Base-by-base conservation (phyloP, 2,797 vertebrate species). In the Antennarius maculatus region DNA sequence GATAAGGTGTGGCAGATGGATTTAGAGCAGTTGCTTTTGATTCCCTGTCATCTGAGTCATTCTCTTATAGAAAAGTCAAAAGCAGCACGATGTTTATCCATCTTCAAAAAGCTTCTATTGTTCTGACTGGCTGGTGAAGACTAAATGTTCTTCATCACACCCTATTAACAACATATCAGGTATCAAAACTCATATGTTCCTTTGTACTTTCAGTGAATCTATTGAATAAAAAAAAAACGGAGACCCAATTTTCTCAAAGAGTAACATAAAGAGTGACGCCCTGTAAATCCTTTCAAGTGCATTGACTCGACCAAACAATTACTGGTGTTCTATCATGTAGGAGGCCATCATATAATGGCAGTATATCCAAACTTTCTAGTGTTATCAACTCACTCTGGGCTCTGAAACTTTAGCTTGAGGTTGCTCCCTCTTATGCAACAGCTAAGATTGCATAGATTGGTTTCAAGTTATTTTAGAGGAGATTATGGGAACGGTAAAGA, bases 321-420 rank as follows among this genome's bases (percentile, higher is more conserved):
- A 62, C 62, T 71, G 75, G 62, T 62, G 80, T 81, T 79, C 45
- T 81, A 75, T 79, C 78, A 69, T 55, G 53, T 63, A 67, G 54
- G 77, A 77, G 56, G 51, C 50, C 56, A 16, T 37, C 28, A 41
- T 12, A 12, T 66, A 72, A 80, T 58, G 42, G 74, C 63, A 56
- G 73, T 81, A 75, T 71, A 69, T 61, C 70, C 46, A 74, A 51
- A 85, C 77, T 79, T 77, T 79, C 64, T 65, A 50, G 51, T 71
- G 67, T 80, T 71, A 62, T 60, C 67, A 58, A 48, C 58, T 77
- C 62, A 69, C 45, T 67, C 39, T 61, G 28, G 39, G 50, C 59
- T 72, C 47, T 69, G 79, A 82, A 84, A 84, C 68, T 64, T 60
- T 65, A 69, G 52, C 72, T 58, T 64, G 53, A 72, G 37, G 71